Conservation (phyloP, 1,140 invertebrate species). For the Bombus cullumanus region DNA sequence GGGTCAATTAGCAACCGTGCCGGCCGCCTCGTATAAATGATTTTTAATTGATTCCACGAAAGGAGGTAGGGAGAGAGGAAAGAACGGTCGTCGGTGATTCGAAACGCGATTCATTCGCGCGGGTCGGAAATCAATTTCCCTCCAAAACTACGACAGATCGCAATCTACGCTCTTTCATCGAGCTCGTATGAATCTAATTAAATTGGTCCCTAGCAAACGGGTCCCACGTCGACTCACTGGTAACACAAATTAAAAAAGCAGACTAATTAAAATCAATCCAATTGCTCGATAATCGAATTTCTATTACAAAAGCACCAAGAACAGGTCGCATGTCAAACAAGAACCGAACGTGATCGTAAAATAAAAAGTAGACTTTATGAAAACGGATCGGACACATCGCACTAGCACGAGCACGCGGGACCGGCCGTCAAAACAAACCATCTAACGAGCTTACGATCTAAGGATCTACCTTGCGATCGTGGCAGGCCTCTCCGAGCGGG, state of each 20-base stretch:
- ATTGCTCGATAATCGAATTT: not conserved
- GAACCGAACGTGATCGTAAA: not conserved
- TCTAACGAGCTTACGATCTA: slow-evolving; percentile 17
- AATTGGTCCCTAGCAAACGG: not conserved
- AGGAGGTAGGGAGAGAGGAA: not conserved
- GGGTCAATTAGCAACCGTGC: not conserved
- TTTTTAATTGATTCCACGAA: slow-evolving; percentile 18
- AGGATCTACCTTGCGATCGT: slow-evolving; percentile 55
- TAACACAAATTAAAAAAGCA: not conserved
- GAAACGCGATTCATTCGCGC: not conserved
- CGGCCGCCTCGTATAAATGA: not conserved
- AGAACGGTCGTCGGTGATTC: not conserved
- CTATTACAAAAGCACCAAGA: no score
- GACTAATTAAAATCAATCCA: not conserved
- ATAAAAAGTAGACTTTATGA: not conserved
- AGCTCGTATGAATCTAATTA: slow-evolving; percentile 11
- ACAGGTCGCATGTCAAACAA: no score
- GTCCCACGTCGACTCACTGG: not conserved
- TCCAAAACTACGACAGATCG: slow-evolving; percentile 3
- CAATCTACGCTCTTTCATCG: slow-evolving; percentile 6
- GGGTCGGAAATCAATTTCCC: not conserved
- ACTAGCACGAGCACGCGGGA: slow-evolving; percentile 15
- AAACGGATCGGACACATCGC: not conserved
- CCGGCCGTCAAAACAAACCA: slow-evolving; percentile 3
- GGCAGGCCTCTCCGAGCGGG: slow-evolving; percentile 26